Evolutionary conservation across 92 coral and sea anemone genomes (phyloP).

Genomic region (Umimayanthus kanabou): DNA sequence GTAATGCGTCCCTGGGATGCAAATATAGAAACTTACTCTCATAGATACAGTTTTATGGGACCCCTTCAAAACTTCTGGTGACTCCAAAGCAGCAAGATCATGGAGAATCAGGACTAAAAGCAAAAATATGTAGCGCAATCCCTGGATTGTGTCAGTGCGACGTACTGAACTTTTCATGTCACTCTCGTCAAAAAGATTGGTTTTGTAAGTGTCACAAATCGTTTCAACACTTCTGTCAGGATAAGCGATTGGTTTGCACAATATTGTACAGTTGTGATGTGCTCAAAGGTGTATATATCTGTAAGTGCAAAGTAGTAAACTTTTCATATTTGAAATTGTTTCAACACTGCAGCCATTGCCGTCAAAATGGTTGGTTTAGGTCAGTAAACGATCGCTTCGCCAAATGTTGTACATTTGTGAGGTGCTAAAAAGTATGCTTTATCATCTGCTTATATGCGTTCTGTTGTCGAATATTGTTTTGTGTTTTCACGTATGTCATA

Average conservation of each 20-base stretch:
- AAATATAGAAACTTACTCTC: too few relatives aligned
- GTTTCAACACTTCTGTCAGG: constrained; percentile 30
- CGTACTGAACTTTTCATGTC: too few relatives aligned
- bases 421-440: background rate
- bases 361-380: background rate
- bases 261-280: constrained; percentile 3
- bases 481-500: background rate
- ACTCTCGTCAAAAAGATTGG: too few relatives aligned
- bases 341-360: constrained; percentile 56
- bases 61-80: too few relatives aligned
- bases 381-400: background rate
- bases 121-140: too few relatives aligned
- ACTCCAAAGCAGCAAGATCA: too few relatives aligned
- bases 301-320: background rate
- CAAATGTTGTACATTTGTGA: constrained; percentile 7
- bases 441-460: background rate
- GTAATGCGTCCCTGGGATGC: too few relatives aligned
- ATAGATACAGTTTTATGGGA: too few relatives aligned
- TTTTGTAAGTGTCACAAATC: too few relatives aligned
- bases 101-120: too few relatives aligned
- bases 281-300: background rate
- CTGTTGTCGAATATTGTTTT: background rate
- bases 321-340: constrained; percentile 9
- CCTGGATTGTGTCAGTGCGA: background rate
- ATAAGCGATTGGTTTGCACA: background rate